Evolutionary conservation across 1,140 invertebrate genomes (phyloP).

Genomic region (Atta texana): DNA sequence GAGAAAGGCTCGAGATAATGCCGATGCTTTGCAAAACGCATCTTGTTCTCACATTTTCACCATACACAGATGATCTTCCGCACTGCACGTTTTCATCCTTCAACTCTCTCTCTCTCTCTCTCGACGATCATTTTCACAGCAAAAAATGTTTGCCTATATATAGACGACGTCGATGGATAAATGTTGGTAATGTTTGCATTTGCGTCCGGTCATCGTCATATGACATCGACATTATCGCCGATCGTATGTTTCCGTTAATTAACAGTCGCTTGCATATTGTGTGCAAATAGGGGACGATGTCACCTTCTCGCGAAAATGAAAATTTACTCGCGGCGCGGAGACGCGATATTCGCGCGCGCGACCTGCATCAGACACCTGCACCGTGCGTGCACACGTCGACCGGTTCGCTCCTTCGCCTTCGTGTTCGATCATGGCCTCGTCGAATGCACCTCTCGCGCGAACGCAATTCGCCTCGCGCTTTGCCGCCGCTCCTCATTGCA

Average conservation of each 20-base stretch:
- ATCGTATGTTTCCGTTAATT: constrained; percentile 14
- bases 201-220: constrained; percentile 9
- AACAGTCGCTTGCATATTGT: constrained; percentile 14
- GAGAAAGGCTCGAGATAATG: constrained; percentile 69
- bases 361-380: constrained; percentile 30
- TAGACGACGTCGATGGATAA: no score
- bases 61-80: neutral
- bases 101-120: neutral
- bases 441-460: constrained; percentile 37
- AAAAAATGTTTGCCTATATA: neutral
- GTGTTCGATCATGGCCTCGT: constrained; percentile 30
- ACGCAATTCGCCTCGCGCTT: constrained; percentile 27
- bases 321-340: neutral
- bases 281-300: constrained; percentile 12
- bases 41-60: neutral
- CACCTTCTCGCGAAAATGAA: constrained; percentile 22
- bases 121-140: neutral
- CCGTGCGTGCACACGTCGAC: constrained; percentile 9
- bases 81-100: neutral
- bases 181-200: neutral
- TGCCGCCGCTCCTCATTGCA: constrained; percentile 33
- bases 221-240: neutral
- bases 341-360: neutral
- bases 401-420: neutral
- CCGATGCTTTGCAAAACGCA: neutral